Evolutionary conservation across 2,797 vertebrate species (phyloP).

Genomic region (Cynodonichthys magdalenae): DNA sequence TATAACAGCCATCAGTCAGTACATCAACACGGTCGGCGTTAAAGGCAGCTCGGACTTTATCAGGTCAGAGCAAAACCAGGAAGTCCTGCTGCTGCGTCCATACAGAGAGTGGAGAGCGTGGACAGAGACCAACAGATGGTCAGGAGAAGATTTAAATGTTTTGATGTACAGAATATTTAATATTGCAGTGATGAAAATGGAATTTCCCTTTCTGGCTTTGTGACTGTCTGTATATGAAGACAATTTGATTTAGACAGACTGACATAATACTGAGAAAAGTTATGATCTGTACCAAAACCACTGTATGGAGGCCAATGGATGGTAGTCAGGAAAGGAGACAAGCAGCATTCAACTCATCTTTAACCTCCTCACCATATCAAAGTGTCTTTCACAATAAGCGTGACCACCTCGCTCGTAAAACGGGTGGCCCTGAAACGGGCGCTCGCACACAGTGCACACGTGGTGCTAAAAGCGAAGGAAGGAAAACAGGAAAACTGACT

Average conservation of each 20-base stretch:
- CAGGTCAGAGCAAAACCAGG: conserved; percentile 36
- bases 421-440: conserved; percentile 78
- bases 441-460: conserved; percentile 79
- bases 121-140: conserved; percentile 12
- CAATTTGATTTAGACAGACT: too few relatives aligned
- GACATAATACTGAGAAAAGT: too few relatives aligned
- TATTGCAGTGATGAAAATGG: too few relatives aligned
- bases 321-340: conserved; percentile 29
- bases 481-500: conserved; percentile 16
- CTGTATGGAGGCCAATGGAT: conserved; percentile 15
- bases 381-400: conserved; percentile 81
- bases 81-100: conserved; percentile 35
- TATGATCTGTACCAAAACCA: conserved; percentile 4
- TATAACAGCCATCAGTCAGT: conserved; percentile 51
- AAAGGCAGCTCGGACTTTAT: conserved; percentile 29
- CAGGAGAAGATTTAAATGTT: not conserved
- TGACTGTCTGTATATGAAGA: too few relatives aligned
- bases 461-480: conserved; percentile 83
- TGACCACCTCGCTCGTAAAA: conserved; percentile 77
- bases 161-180: too few relatives aligned
- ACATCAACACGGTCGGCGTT: conserved; percentile 28
- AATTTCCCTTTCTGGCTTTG: too few relatives aligned
- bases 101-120: conserved; percentile 10
- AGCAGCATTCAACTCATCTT: conserved; percentile 37
- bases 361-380: conserved; percentile 77